phyloP scores from a whole-genome alignment of 2,113 vertebrate genomes.

The Perca flavescens region DNA sequence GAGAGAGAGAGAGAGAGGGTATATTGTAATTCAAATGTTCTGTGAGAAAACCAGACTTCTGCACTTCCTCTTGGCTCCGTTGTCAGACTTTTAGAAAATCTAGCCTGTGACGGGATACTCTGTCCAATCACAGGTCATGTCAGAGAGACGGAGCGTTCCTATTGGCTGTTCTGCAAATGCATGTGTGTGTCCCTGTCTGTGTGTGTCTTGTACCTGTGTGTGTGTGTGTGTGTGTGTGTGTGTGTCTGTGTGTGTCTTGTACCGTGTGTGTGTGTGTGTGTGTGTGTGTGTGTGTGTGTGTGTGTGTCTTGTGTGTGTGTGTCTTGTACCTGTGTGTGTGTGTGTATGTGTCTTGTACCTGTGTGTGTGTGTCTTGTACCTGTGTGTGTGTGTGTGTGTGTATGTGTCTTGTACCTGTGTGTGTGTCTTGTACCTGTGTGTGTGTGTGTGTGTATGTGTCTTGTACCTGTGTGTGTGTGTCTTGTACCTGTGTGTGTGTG shows the following conservation, averaged over 20 bases:
- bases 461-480: constrained; percentile 1
- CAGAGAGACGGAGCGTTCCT: no score
- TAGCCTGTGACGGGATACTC: no score
- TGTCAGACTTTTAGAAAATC: no score
- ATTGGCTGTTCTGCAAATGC: no score
- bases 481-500: neutral
- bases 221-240: no score
- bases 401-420: neutral
- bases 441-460: neutral
- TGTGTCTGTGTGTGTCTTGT: neutral
- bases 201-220: neutral
- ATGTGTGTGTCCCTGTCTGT: neutral
- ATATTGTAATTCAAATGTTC: no score
- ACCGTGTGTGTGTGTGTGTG: neutral
- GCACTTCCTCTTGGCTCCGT: no score
- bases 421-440: neutral
- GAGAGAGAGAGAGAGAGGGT: no score
- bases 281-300: neutral
- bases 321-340: neutral
- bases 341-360: neutral
- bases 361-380: neutral
- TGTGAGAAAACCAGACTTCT: no score
- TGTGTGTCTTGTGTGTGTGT: neutral
- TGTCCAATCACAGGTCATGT: no score
- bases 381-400: neutral